Base-by-base conservation (phyloP, 2,797 vertebrate species). In the Sparidentex hasta region DNA sequence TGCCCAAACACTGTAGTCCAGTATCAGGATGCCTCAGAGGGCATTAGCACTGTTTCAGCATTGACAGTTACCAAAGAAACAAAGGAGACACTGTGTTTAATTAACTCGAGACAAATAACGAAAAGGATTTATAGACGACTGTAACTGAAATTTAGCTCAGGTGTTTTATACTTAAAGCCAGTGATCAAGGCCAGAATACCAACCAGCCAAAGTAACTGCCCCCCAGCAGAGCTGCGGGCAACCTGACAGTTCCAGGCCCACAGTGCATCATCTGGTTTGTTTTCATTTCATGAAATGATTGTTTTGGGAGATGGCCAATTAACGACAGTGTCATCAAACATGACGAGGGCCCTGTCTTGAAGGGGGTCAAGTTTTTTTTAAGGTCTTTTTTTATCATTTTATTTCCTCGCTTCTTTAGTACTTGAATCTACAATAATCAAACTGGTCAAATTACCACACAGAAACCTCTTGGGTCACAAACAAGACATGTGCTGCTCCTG, bases 51-150 rank as follows among this genome's bases (percentile, higher is more conserved):
- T 38, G 23, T 55, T 80, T 79, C 63, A 50, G 50, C 70, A 78
- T 51, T 48, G 73, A 47, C 72, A 71, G 68, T 79, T 73, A 81
- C 50, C 46, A 68, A 55, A 76, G 68, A 76, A 78, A 84, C 70
- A 77, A 81, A 74, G 55, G 7, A 71, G 58, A 74, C 62, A 43
- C 56, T 41, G 52, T 67, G 71, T 81, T 85, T 86, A 75, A 87
- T 89, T 88, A 85, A 82, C 69, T 76, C 51, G 21, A 74, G 27
- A 52, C 70, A 79, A 78, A 74, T 64, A 66, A 73, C 71, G 66
- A 74, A 48, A 54, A 70, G 16, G 27, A 73, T 50, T 29, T 80
- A 77, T 63, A 71, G 74, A 72, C 56, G 62, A 38, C 25, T 57
- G 16, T 56, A 65, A 41, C 64, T 69, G 67, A 9, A 38, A 38